Evolutionary conservation across 1,140 invertebrate genomes (phyloP), one percentile per base, ranked within the genome.

Genomic region (Hesperophylax magnus): DNA sequence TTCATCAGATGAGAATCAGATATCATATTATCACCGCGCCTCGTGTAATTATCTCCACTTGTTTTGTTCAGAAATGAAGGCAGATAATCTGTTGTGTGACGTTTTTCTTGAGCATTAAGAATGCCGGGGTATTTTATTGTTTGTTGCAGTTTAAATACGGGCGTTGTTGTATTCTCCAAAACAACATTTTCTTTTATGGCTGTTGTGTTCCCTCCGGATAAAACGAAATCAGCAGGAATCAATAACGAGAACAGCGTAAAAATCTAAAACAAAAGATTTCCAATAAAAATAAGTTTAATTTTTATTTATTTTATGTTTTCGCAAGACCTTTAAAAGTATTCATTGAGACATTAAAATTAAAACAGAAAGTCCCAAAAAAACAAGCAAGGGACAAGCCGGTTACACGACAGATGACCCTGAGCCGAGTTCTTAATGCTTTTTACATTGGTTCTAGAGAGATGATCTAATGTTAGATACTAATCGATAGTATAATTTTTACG

Each of bases 21-120:
- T 18, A 31, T 67, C 14, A 31, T 39, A 8, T 27, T 22, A 11
- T 31, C 24, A 3, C 56, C 56, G 56, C 56, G 56, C 20, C 22
- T 31, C 14, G 63, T 67, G 34, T 67, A 67, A 67, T 67, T 67
- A 67, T 39, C 22, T 47, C n/a, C 63, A 67, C 60, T 61, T 3
- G n/a, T 4, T 58, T 24, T 14, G 39, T 47, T 47, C 39, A 47
- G 39, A 47, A 47, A 47, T 47, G 39, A 47, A 14, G 39, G 39
- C 60, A 15, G 14, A 27, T 24, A 9, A 27, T 24, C 14, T 61
- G 18, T 24, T 61, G 60, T 22, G 20, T 61, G 60, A 24, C 15
- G 20, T 61, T 61, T 27, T 24, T 61, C 60, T 61, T 15, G 1
- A 27, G 8, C 22, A 27, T 61, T 61, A 22, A 27, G 60, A 20